Base-by-base conservation (phyloP, 2,113 vertebrate species). In the Centropristis striata region DNA sequence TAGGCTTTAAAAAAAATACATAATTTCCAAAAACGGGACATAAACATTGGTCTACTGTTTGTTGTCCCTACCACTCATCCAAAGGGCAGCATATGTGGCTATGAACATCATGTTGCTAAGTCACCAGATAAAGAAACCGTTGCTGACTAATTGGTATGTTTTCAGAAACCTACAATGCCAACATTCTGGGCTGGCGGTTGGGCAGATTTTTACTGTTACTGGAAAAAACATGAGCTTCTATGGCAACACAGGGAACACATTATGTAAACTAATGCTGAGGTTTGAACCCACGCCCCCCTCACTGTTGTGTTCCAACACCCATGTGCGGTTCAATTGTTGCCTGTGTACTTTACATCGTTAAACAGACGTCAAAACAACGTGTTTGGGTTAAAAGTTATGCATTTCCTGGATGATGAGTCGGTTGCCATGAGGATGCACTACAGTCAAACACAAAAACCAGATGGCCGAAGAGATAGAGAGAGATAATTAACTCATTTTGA, bases 401-500 rank as follows among this genome's bases (percentile, higher is more conserved):
- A 25, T 44, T 32, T 20, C 20, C 20, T 57, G n/a, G 42, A n/a
- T 44, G 41, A 44, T 20, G 69, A 51, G 21, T 49, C 18, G 37
- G 50, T 69, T 54, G 63, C 71, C 51, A 59, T 54, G 23, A 74
- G 23, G 73, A 84, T 75, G n/a, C 50, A n/a, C 10, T 39, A 25
- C 32, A 78, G 46, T 66, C 83, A 41, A 20, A 58, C 60, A 55
- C 20, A 20, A 68, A 78, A 77, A 58, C 11, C 81, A 76, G 64
- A 85, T 58, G 57, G 78, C 63, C 61, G 58, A 39, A 61, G 41
- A 78, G n/a, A n/a, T n/a, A n/a, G n/a, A n/a, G n/a, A 65, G 5
- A 16, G 36, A 80, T 76, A 73, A 90, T 75, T 36, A 81, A 75
- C 57, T 72, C 3, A 42, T 83, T 76, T 51, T 47, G 65, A 46